A percentile compares a stretch with the other conserved stretches of the same genome.
phyloP scores from a whole-genome alignment of 1,140 invertebrate species.

The Panagrolaimus sp. region DNA sequence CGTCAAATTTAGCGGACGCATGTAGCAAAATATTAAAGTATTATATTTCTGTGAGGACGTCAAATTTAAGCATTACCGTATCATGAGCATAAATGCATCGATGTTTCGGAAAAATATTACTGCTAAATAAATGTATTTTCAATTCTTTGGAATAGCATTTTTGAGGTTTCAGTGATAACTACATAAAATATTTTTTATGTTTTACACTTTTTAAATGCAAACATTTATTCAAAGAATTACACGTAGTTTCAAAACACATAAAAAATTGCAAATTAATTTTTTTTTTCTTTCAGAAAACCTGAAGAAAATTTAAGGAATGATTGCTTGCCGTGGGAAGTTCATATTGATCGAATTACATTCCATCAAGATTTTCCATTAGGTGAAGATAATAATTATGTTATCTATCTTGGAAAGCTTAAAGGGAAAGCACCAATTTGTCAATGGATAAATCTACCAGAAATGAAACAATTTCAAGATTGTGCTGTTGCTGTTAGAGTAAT shows the following conservation, averaged over 20 bases:
- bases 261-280: neutral
- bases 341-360: constrained; percentile 31
- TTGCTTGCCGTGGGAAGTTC: constrained; percentile 34
- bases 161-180: too few relatives aligned
- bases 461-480: constrained; percentile 40
- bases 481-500: constrained; percentile 31
- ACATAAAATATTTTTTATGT: too few relatives aligned
- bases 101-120: too few relatives aligned
- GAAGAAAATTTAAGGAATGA: constrained; percentile 23
- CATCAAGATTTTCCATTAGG: constrained; percentile 32
- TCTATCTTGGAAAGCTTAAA: constrained; percentile 36
- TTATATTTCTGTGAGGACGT: too few relatives aligned
- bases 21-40: too few relatives aligned
- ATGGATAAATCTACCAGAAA: constrained; percentile 35
- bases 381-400: constrained; percentile 31
- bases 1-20: too few relatives aligned
- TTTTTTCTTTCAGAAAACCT: constrained; percentile 21
- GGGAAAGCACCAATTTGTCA: constrained; percentile 35
- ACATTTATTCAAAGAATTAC: too few relatives aligned
- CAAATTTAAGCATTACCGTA: too few relatives aligned
- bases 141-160: too few relatives aligned
- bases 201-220: too few relatives aligned
- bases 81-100: too few relatives aligned
- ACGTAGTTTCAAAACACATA: neutral
- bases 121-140: too few relatives aligned